Evolutionary conservation across 2,113 vertebrate species (phyloP).

Genomic region (Ascaphus truei): DNA sequence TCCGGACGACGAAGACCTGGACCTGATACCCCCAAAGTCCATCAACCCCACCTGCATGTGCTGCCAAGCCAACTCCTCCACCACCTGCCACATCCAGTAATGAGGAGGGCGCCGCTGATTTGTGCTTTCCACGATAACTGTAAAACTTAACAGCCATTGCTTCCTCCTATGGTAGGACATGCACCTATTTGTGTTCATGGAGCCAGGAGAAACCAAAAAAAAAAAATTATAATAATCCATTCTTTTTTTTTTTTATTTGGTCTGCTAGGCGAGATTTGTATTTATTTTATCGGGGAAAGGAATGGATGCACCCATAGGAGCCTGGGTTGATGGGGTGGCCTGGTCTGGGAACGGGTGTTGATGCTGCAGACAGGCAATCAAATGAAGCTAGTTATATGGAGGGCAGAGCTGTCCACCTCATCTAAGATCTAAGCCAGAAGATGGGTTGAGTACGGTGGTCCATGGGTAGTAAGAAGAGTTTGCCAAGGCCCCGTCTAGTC

Average conservation of each 20-base stretch:
- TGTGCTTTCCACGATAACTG: conserved; percentile 57
- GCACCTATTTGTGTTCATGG: conserved; percentile 80
- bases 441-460: too few relatives aligned
- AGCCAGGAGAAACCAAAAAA: conserved; percentile 74
- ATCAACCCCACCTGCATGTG: conserved; percentile 98
- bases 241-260: conserved; percentile 14
- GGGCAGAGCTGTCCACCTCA: too few relatives aligned
- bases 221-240: conserved; percentile 28
- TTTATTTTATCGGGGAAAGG: neutral
- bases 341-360: neutral
- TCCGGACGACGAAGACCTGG: conserved; percentile 93
- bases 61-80: conserved; percentile 95
- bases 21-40: conserved; percentile 94
- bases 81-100: conserved; percentile 97
- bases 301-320: conserved; percentile 2
- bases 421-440: too few relatives aligned
- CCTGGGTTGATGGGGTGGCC: conserved; percentile 19
- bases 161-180: conserved; percentile 98
- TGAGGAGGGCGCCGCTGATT: conserved; percentile 44
- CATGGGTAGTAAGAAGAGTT: too few relatives aligned
- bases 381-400: too few relatives aligned
- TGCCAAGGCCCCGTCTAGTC: too few relatives aligned
- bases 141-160: conserved; percentile 80
- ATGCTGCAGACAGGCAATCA: neutral
- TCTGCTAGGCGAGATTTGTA: neutral